Conservation (phyloP, 2,797 vertebrate genomes). For the Tinamus major region DNA sequence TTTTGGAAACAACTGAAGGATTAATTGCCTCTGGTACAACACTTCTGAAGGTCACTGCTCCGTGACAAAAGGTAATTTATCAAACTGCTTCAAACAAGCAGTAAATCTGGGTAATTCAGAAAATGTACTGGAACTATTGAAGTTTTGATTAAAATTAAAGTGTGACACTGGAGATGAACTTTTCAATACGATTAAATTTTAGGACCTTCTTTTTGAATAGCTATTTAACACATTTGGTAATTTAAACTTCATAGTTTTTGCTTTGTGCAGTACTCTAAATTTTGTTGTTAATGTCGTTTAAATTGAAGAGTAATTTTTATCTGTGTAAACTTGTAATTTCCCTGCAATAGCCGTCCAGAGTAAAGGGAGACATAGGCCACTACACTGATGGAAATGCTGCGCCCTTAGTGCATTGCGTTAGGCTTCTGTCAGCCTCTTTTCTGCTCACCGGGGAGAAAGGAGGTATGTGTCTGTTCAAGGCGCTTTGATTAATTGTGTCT, state of each 20-base stretch:
- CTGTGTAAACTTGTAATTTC: background rate
- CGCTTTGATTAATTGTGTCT: background rate
- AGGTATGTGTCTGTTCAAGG: conserved; percentile 76
- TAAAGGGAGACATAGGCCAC: conserved; percentile 94
- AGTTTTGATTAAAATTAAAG: background rate
- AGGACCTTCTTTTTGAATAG: background rate
- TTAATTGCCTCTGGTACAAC: background rate
- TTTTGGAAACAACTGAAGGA: background rate
- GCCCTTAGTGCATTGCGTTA: conserved; percentile 93
- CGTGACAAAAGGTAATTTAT: background rate
- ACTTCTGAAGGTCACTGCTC: background rate
- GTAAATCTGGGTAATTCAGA: background rate
- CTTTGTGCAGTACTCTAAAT: background rate
- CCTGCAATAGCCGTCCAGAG: conserved; percentile 85
- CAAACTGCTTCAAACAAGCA: background rate
- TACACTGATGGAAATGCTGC: conserved; percentile 86
- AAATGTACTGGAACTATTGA: background rate
- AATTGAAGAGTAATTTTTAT: background rate
- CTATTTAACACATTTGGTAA: background rate
- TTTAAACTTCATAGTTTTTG: background rate
- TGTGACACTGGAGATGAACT: background rate
- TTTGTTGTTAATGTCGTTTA: background rate
- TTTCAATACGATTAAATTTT: background rate
- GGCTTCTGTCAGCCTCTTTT: conserved; percentile 94
- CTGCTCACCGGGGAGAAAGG: conserved; percentile 91